Evolutionary conservation across 2,113 vertebrate genomes (phyloP), one percentile per base, ranked within the genome.

Genomic region (Chaetura pelagica): DNA sequence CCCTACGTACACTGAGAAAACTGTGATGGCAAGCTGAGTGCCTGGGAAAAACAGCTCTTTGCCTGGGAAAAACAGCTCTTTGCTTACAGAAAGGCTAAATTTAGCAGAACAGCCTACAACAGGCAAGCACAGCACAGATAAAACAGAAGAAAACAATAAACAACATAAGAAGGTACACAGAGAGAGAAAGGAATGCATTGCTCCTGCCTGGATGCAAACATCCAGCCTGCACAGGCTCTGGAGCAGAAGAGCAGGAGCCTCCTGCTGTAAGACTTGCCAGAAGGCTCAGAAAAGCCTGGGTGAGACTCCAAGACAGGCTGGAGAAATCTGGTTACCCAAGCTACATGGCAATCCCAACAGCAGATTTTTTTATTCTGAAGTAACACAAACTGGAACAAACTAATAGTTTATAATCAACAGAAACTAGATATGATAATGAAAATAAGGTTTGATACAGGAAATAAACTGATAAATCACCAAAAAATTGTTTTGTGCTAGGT

Each of bases 381-480:
- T 59, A 61, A 17, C 24, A 15, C 10, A 8, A 18, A 10, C 24
- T 26, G 49, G 21, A 73, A 26, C 21, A 63, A 87, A 68, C 12
- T 22, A 46, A 17, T 9, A 23, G 5, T 11, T 87, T n/a, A 16
- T 55, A 5, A 29, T 40, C 40, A 95, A 69, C 34, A 80, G 85
- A 55, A 91, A 78, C 44, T 68, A 79, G 73, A 83, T 78, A 29
- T 22, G 55, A 75, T 85, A 85, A 93, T 76, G 74, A 87, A 96
- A 93, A 14, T 42, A 42, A 42, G 40, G 46, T 94, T 84, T 92
- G 49, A 85, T 94, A 22, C 15, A 48, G 38, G 19, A 67, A 94
- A 57, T 67, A 89, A 82, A 68, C 44, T 57, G 54, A 64, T 84
- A 92, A 89, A 96, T 58, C 64, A 74, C 15, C 9, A 40, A 12